These are phyloP conservation scores for Premnoplex brunnescens DNA, from an alignment of 2,797 vertebrate species.

Conservation along the genomic window DNA sequence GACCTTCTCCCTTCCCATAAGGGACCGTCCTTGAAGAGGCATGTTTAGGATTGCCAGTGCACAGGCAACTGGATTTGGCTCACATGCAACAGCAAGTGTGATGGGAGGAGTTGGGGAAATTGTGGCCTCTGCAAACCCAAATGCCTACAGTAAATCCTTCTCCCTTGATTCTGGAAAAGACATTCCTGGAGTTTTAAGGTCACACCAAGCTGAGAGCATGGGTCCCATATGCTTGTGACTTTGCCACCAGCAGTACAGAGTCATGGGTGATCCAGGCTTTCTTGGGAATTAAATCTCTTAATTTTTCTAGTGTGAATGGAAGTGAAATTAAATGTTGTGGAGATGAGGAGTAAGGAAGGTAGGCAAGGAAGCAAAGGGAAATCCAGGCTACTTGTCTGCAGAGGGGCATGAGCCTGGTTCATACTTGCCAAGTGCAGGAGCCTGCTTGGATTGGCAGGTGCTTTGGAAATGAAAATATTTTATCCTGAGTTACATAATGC, in stretches of 20 bases:
- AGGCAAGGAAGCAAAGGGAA: neutral
- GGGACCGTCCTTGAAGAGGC: neutral
- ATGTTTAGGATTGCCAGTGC: neutral
- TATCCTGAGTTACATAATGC: neutral
- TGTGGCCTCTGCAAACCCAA: neutral
- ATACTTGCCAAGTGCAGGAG: neutral
- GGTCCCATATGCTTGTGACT: neutral
- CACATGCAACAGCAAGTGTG: neutral
- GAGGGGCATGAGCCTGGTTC: neutral
- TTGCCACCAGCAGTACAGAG: neutral
- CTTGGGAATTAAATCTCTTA: neutral
- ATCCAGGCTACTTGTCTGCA: neutral
- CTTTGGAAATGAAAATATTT: conserved; percentile 1
- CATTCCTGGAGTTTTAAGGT: neutral
- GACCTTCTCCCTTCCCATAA: neutral
- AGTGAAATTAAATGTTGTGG: neutral
- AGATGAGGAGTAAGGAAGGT: neutral
- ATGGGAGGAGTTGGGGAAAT: neutral
- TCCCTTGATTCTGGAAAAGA: neutral
- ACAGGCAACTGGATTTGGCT: neutral
- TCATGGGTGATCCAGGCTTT: neutral
- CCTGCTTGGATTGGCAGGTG: conserved; percentile 18
- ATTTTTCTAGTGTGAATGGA: neutral
- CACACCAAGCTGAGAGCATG: rapidly evolving
- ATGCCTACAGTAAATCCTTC: neutral